Conservation (phyloP, 1,140 invertebrate genomes). For the Hydropsyche tenuis region DNA sequence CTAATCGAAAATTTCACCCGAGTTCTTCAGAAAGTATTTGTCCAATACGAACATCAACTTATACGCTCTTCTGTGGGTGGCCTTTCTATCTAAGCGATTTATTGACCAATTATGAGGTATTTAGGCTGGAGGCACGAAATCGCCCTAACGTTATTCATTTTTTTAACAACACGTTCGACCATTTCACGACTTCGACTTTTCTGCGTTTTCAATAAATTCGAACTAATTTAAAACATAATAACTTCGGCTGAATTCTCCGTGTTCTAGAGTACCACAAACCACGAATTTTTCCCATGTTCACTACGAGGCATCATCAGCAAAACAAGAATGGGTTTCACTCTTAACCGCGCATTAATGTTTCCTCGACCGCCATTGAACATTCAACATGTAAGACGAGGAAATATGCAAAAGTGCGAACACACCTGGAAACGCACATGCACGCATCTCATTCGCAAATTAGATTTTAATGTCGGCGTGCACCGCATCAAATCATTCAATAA, state of each 20-base stretch:
- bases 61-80: conserved; percentile 23
- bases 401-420: background rate
- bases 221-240: too few species aligned
- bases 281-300: too few species aligned
- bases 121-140: conserved; percentile 27
- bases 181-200: conserved; percentile 4
- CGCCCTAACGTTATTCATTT: conserved; percentile 8
- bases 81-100: conserved; percentile 27
- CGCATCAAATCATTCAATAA: conserved; percentile 32
- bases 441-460: conserved; percentile 34
- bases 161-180: background rate
- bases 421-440: background rate
- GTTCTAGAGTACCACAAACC: too few species aligned
- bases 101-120: conserved; percentile 31
- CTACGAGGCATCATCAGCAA: too few species aligned
- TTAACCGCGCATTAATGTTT: background rate
- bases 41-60: background rate
- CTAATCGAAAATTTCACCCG: too few species aligned
- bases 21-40: background rate
- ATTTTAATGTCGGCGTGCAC: conserved; percentile 33
- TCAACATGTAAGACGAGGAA: background rate
- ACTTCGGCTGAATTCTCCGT: too few species aligned
- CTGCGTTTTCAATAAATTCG: background rate
- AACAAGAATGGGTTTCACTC: background rate
- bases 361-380: background rate